Percentiles rank a stretch among this genome's conserved stretches.
Evolutionary conservation across 1,140 invertebrate genomes (phyloP).

Genomic region (Protaetia brevitarsis): DNA sequence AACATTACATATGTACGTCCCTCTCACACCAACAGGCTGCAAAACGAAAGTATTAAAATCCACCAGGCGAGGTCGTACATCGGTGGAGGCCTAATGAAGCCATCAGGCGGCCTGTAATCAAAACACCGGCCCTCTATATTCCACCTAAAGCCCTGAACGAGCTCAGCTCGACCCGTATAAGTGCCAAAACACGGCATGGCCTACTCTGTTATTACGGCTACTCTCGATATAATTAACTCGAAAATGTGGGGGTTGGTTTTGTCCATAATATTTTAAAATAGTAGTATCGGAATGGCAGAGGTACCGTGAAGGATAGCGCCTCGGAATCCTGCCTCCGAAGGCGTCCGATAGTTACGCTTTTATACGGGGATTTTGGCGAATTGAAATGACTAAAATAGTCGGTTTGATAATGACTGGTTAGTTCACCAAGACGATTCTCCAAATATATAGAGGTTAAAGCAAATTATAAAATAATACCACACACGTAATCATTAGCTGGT

Average conservation of each 20-base stretch:
- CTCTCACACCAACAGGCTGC: too few relatives aligned
- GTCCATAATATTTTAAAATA: conserved; percentile 5
- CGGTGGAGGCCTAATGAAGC: conserved; percentile 32
- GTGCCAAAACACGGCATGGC: conserved; percentile 27
- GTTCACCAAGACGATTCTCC: too few relatives aligned
- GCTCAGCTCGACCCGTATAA: not conserved
- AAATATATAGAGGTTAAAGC: too few relatives aligned
- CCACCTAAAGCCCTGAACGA: conserved; percentile 27
- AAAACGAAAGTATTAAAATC: conserved; percentile 17
- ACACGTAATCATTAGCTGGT: too few relatives aligned
- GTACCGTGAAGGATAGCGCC: too few relatives aligned
- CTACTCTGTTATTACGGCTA: conserved; percentile 27
- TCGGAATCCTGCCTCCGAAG: too few relatives aligned
- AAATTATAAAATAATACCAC: too few relatives aligned
- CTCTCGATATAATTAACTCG: conserved; percentile 27
- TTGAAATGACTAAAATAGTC: too few relatives aligned
- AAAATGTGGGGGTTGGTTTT: conserved; percentile 25
- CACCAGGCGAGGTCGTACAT: not conserved
- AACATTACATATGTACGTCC: too few relatives aligned
- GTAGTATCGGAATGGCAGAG: not conserved
- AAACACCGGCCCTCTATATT: conserved; percentile 33
- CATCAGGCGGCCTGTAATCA: conserved; percentile 37
- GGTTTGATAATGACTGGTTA: too few relatives aligned
- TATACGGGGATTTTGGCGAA: too few relatives aligned
- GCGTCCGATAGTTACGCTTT: not conserved